Conservation (phyloP, 2,113 vertebrate genomes). For the Cyrtonyx montezumae region DNA sequence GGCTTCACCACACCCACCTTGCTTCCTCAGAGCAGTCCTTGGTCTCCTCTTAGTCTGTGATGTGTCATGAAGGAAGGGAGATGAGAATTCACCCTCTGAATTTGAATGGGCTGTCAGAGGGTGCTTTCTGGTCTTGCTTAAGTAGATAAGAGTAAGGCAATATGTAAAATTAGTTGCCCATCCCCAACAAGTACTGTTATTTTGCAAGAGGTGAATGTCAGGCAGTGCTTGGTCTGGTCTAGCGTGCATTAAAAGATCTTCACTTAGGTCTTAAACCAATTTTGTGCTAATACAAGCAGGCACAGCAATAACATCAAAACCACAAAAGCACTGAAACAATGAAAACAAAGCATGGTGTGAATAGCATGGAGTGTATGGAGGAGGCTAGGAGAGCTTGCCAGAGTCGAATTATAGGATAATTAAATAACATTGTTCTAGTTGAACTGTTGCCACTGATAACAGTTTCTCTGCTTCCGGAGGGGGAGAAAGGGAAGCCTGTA, state of each 20-base stretch:
- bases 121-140: background rate
- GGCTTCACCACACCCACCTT: background rate
- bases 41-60: background rate
- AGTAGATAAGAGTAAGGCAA: background rate
- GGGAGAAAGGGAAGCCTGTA: slow-evolving; percentile 44
- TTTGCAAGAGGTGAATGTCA: background rate
- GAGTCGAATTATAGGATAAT: slow-evolving; percentile 63
- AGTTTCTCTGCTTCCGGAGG: slow-evolving; percentile 52
- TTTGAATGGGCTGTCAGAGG: background rate
- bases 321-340: background rate
- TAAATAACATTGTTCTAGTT: slow-evolving; percentile 66
- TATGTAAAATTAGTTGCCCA: background rate
- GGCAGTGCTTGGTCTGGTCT: background rate
- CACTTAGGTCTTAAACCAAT: slow-evolving; percentile 36
- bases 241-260: background rate
- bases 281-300: background rate
- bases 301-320: slow-evolving; percentile 38
- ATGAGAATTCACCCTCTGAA: background rate
- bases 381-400: slow-evolving; percentile 35
- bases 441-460: slow-evolving; percentile 62
- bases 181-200: background rate
- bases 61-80: background rate
- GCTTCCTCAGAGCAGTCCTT: background rate
- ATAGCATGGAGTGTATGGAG: background rate
- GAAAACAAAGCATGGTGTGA: slow-evolving; percentile 49